Percentiles rank a stretch among this genome's conserved stretches.
Conservation (phyloP, 37 sponge, comb jelly and placozoan genomes). For the Axinella damicornis region DNA sequence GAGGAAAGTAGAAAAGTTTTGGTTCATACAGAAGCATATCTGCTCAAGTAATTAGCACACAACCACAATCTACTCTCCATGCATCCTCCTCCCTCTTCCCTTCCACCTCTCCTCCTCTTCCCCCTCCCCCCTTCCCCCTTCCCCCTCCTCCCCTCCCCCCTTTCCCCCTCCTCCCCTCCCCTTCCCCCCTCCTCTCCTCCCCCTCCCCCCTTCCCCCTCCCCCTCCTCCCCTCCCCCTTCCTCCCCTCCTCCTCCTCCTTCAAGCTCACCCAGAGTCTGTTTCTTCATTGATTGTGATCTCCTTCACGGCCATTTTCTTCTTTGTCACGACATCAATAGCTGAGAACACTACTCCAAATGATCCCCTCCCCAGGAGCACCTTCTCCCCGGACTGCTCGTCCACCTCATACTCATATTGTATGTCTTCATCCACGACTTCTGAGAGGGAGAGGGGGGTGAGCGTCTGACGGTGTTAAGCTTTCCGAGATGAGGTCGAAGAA, state of each 20-base stretch:
- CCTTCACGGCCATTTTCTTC: conserved; percentile 91
- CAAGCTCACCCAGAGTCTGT: conserved; percentile 46
- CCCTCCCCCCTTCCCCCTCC: too few relatives aligned
- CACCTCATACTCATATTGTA: conserved; percentile 68
- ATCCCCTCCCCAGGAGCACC: conserved; percentile 71
- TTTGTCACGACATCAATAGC: conserved; percentile 82
- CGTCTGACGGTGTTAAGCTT: background rate
- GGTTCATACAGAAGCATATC: too few relatives aligned
- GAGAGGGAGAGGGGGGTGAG: conserved; percentile 8
- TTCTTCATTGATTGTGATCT: conserved; percentile 79
- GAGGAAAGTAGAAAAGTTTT: too few relatives aligned
- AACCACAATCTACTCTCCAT: too few relatives aligned
- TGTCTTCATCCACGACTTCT: background rate
- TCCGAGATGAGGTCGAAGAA: background rate
- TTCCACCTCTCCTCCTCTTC: too few relatives aligned
- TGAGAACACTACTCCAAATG: conserved; percentile 89
- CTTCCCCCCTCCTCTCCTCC: background rate
- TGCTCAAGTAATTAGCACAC: too few relatives aligned
- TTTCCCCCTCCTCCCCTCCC: too few relatives aligned
- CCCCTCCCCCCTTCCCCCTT: too few relatives aligned
- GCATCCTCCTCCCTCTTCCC: too few relatives aligned
- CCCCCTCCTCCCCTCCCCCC: too few relatives aligned
- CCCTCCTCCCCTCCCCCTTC: background rate
- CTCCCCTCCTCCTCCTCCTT: background rate
- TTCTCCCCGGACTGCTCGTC: conserved; percentile 46